phyloP scores from a whole-genome alignment of 1,140 invertebrate genomes.

The Penaeus chinensis region DNA sequence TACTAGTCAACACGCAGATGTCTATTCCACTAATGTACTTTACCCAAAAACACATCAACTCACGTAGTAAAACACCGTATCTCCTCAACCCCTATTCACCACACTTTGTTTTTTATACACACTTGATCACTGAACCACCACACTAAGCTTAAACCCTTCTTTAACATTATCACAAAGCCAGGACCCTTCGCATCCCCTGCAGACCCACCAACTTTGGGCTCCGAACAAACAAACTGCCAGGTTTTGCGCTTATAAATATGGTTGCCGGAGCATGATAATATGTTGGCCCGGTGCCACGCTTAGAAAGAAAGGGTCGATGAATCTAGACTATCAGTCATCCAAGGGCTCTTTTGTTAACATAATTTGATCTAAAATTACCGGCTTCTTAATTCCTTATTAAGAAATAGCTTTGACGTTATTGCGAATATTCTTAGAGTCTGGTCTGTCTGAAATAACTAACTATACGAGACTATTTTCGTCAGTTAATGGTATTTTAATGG shows the following conservation, averaged over 20 bases:
- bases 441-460: no score
- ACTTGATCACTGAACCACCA: no score
- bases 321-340: not conserved
- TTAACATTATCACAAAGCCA: no score
- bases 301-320: not conserved
- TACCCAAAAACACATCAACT: no score
- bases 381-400: not conserved
- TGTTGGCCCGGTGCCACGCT: slow-evolving; percentile 9
- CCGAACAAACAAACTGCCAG: not conserved
- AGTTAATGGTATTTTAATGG: no score
- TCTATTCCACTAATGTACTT: no score
- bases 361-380: not conserved
- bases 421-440: not conserved
- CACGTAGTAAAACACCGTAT: no score
- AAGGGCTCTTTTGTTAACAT: not conserved
- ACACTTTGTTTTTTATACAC: no score
- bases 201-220: not conserved
- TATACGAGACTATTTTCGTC: no score
- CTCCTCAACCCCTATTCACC: no score
- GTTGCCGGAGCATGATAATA: not conserved
- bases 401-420: not conserved
- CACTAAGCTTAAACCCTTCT: no score
- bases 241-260: not conserved
- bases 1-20: no score
- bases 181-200: not conserved